Evolutionary conservation across 2,888 invertebrate genomes (phyloP).

Genomic region (Acanthosepion pharaonis): DNA sequence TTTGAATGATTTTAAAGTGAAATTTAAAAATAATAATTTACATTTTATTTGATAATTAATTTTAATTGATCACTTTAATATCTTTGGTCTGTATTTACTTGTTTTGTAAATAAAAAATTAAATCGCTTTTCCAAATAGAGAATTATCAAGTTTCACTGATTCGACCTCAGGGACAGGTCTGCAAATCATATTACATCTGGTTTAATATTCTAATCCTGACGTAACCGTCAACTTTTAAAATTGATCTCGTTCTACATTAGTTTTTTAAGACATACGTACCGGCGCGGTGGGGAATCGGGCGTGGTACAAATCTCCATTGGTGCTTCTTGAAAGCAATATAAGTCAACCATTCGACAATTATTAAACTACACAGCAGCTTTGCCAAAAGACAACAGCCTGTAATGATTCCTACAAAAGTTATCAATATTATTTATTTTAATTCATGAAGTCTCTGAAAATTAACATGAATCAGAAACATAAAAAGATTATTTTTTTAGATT

Average conservation of each 20-base stretch:
- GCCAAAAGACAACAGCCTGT: too few relatives aligned
- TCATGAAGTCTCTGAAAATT: not conserved
- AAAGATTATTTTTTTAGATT: too few relatives aligned
- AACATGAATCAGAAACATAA: not conserved
- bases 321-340: not conserved
- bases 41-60: not conserved
- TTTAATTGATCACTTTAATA: not conserved
- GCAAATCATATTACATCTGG: not conserved
- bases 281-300: conserved; percentile 16
- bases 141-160: not conserved
- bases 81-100: not conserved
- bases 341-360: not conserved
- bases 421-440: not conserved
- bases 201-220: not conserved
- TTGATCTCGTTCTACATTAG: not conserved
- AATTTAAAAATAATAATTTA: not conserved
- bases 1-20: not conserved
- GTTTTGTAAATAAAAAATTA: not conserved
- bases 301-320: not conserved
- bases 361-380: not conserved
- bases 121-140: not conserved
- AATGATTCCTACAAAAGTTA: not conserved
- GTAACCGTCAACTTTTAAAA: not conserved
- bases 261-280: not conserved
- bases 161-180: not conserved